Percentiles rank a stretch among this genome's conserved stretches.
Evolutionary conservation across 2,797 vertebrate genomes (phyloP).

Genomic region (Podarcis lilfordi): DNA sequence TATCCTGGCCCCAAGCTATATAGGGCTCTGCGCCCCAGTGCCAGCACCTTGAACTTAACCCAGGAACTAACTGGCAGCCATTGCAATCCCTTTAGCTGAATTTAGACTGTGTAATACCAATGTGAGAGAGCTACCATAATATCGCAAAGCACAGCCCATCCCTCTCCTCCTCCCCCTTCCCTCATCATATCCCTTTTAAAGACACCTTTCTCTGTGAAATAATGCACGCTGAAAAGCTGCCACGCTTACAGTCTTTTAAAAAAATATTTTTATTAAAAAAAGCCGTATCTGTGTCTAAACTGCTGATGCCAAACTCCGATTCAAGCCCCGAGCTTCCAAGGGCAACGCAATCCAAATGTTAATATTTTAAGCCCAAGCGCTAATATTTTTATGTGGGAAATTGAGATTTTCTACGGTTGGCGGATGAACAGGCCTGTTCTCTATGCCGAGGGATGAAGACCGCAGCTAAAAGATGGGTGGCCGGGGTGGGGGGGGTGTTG

Average conservation of each 20-base stretch:
- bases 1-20: no score
- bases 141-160: background rate
- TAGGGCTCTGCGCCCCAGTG: no score
- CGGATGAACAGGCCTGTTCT: constrained; percentile 65
- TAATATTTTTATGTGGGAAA: constrained; percentile 79
- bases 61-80: no score
- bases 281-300: constrained; percentile 73
- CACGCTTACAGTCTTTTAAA: constrained; percentile 55
- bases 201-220: background rate
- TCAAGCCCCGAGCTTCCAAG: constrained; percentile 58
- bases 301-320: constrained; percentile 66
- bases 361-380: constrained; percentile 74
- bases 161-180: background rate
- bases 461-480: constrained; percentile 15
- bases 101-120: background rate
- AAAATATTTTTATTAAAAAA: constrained; percentile 24
- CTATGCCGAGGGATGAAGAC: constrained; percentile 49
- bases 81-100: no score
- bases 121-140: background rate
- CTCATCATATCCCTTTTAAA: constrained; percentile 11
- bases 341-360: constrained; percentile 69
- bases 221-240: constrained; percentile 51
- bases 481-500: no score
- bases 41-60: no score
- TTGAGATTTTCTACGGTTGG: constrained; percentile 71